These are phyloP conservation scores for Amblyopsis rosae DNA, from an alignment of 2,113 vertebrate genomes.

Conservation along the genomic window DNA sequence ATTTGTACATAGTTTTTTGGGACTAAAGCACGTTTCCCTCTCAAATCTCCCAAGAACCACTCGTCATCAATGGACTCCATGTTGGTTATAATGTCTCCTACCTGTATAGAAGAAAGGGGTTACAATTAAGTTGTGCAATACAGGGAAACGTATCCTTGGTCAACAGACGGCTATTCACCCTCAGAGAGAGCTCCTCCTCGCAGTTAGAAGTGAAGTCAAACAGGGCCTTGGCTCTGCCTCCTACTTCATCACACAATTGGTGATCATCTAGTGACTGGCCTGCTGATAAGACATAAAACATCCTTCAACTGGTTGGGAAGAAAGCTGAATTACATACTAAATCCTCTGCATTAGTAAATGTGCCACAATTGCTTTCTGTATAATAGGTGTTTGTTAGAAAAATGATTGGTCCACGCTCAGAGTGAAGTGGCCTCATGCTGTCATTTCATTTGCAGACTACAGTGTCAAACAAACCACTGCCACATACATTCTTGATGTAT, in stretches of 20 bases:
- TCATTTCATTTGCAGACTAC: too few species aligned
- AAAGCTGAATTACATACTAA: too few species aligned
- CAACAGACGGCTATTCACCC: slow-evolving; percentile 55
- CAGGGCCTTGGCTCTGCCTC: slow-evolving; percentile 80
- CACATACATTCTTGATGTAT: too few species aligned
- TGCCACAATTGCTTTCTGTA: too few species aligned
- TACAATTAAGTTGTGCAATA: not conserved
- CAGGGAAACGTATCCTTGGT: not conserved
- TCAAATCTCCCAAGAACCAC: slow-evolving; percentile 87
- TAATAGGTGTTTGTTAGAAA: too few species aligned
- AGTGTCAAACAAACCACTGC: too few species aligned
- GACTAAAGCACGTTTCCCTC: slow-evolving; percentile 84
- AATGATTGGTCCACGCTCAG: too few species aligned
- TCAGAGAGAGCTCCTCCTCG: slow-evolving; percentile 89
- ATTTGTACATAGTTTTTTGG: slow-evolving; percentile 88
- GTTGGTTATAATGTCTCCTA: slow-evolving; percentile 82
- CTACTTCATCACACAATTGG: slow-evolving; percentile 47
- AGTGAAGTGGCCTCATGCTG: too few species aligned
- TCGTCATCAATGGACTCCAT: slow-evolving; percentile 84
- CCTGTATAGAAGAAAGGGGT: slow-evolving; percentile 67
- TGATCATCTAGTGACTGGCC: slow-evolving; percentile 16
- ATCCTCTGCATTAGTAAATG: too few species aligned
- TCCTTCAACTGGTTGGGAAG: too few species aligned
- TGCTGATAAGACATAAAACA: slow-evolving; percentile 23
- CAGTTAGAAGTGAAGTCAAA: slow-evolving; percentile 84